Conservation (phyloP, 2,888 invertebrate species). For the Athripsodes cinereus region DNA sequence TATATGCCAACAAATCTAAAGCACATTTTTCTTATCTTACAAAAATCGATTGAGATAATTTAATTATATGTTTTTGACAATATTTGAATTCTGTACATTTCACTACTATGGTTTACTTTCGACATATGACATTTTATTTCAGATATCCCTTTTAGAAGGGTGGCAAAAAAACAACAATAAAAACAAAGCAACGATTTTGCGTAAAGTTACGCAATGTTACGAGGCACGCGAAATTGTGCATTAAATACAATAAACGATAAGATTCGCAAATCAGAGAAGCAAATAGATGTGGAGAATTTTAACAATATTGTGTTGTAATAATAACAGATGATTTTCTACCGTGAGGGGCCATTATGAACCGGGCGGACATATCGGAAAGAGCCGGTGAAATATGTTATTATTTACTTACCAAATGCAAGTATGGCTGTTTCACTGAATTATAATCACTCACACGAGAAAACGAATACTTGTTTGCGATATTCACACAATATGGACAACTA, state of each 20-base stretch:
- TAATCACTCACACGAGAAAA: conserved; percentile 22
- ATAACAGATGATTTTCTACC: background rate
- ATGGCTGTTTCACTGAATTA: conserved; percentile 1
- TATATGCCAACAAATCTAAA: background rate
- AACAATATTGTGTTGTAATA: background rate
- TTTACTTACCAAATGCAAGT: conserved; percentile 18
- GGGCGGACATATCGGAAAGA: conserved; percentile 10
- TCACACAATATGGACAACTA: conserved; percentile 27
- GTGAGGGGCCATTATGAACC: background rate
- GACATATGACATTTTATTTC: background rate
- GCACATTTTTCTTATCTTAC: background rate
- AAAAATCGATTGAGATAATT: background rate
- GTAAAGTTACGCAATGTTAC: conserved; percentile 21
- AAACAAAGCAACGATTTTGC: conserved; percentile 18
- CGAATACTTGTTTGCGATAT: conserved; percentile 1
- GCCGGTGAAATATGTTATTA: conserved; percentile 17
- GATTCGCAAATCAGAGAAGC: no score
- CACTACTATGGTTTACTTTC: no score
- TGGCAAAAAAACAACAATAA: conserved; percentile 8
- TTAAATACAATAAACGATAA: no score
- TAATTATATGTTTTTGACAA: background rate
- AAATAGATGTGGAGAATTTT: no score
- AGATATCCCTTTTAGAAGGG: background rate
- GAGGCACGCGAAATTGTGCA: conserved; percentile 3
- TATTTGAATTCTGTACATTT: no score